Conservation (phyloP, 2,888 invertebrate species). For the Drosophila paucipuncta region DNA sequence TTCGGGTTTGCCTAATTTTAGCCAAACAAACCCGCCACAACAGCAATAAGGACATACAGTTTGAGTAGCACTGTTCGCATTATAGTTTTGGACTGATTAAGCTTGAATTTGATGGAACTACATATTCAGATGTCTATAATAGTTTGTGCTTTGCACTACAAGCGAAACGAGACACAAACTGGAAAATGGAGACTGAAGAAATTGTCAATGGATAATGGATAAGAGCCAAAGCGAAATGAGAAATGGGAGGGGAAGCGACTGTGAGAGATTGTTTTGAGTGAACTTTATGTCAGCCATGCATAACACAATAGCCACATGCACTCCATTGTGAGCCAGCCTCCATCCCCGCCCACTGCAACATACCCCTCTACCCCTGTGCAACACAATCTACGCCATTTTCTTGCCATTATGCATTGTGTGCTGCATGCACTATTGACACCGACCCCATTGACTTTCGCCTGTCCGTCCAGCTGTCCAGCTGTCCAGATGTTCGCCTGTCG, state of each 20-base stretch:
- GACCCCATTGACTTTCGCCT: slow-evolving; percentile 28
- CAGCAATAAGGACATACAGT: slow-evolving; percentile 17
- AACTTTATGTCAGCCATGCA: slow-evolving; percentile 55
- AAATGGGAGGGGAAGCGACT: background rate
- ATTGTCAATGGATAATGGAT: background rate
- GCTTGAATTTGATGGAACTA: background rate
- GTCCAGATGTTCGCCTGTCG: slow-evolving; percentile 1
- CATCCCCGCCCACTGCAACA: background rate
- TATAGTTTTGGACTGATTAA: slow-evolving; percentile 50
- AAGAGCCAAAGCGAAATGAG: background rate
- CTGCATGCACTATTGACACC: slow-evolving; percentile 57
- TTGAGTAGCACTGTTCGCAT: slow-evolving; percentile 20
- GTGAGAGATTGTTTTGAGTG: slow-evolving; percentile 29
- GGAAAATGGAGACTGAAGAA: background rate
- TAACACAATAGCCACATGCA: slow-evolving; percentile 48
- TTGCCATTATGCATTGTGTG: slow-evolving; percentile 60
- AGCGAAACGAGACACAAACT: slow-evolving; percentile 20
- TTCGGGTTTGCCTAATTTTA: slow-evolving; percentile 10
- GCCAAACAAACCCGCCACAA: slow-evolving; percentile 1
- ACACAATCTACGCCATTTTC: slow-evolving; percentile 72
- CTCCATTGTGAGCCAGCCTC: slow-evolving; percentile 37
- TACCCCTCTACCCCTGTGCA: slow-evolving; percentile 8
- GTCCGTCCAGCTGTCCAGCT: slow-evolving; percentile 9
- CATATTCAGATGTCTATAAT: background rate
- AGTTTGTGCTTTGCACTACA: background rate